Conservation (phyloP, 1,140 invertebrate species). For the Eurosta solidaginis region DNA sequence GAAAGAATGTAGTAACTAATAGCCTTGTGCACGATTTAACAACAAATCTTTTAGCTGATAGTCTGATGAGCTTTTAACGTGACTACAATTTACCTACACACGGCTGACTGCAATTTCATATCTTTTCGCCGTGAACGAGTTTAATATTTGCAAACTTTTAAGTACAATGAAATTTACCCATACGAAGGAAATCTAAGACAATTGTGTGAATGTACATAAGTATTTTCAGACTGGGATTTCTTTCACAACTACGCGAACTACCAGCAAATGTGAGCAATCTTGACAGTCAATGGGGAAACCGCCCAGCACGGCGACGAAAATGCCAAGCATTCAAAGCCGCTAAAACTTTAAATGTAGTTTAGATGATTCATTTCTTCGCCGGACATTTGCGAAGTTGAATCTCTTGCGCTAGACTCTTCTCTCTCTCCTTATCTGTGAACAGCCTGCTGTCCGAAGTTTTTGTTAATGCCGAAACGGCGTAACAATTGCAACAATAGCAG, state of each 20-base stretch:
- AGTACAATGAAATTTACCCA: background rate
- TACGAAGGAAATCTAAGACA: background rate
- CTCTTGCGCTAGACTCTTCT: background rate
- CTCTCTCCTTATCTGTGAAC: background rate
- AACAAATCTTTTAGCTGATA: background rate
- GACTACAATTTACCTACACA: background rate
- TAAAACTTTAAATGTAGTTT: constrained; percentile 22
- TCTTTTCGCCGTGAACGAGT: background rate
- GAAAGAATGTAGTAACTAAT: constrained; percentile 2
- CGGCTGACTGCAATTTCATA: no score
- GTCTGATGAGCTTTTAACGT: background rate
- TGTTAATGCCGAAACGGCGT: background rate
- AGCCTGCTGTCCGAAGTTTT: constrained; percentile 5
- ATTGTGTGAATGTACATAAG: background rate
- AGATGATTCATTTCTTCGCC: constrained; percentile 2
- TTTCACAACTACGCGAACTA: background rate
- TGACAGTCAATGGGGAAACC: background rate
- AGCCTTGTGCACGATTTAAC: background rate
- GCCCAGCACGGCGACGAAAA: no score
- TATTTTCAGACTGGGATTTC: background rate
- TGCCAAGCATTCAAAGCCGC: background rate
- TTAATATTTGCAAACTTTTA: background rate
- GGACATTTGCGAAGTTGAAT: no score
- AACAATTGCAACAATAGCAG: background rate
- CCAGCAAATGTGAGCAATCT: background rate